Evolutionary conservation across 2,888 invertebrate genomes (phyloP).

Genomic region (Cheiracanthium punctorium): DNA sequence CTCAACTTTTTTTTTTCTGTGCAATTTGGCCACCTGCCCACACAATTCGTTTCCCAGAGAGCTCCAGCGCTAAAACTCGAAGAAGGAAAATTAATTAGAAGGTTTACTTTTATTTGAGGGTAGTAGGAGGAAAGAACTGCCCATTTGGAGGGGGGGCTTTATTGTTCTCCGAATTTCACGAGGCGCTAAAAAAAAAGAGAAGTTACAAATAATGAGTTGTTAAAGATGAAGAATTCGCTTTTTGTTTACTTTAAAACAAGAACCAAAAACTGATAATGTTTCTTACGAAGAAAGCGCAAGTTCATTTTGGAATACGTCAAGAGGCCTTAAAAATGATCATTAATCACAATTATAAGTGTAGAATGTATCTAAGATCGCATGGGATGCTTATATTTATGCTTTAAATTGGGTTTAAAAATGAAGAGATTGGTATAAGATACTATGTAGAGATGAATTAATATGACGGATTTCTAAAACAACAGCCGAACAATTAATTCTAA

Average conservation of each 20-base stretch:
- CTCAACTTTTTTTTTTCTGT: background rate
- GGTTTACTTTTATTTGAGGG: background rate
- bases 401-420: too few relatives aligned
- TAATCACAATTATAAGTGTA: background rate
- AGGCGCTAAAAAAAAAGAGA: background rate
- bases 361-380: too few relatives aligned
- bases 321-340: background rate
- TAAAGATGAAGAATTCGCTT: background rate
- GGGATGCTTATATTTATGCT: too few relatives aligned
- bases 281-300: background rate
- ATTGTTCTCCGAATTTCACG: background rate
- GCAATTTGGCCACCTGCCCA: conserved; percentile 7
- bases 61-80: background rate
- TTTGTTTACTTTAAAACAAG: background rate
- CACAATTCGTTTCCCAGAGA: background rate
- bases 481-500: too few relatives aligned
- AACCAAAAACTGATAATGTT: background rate
- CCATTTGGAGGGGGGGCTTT: background rate
- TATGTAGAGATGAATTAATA: too few relatives aligned
- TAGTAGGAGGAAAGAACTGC: background rate
- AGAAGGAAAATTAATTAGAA: conserved; percentile 8
- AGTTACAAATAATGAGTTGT: background rate
- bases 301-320: background rate
- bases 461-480: too few relatives aligned
- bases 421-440: too few relatives aligned